Base-by-base conservation (phyloP, 2,888 invertebrate species). In the Athrips mouffetella region DNA sequence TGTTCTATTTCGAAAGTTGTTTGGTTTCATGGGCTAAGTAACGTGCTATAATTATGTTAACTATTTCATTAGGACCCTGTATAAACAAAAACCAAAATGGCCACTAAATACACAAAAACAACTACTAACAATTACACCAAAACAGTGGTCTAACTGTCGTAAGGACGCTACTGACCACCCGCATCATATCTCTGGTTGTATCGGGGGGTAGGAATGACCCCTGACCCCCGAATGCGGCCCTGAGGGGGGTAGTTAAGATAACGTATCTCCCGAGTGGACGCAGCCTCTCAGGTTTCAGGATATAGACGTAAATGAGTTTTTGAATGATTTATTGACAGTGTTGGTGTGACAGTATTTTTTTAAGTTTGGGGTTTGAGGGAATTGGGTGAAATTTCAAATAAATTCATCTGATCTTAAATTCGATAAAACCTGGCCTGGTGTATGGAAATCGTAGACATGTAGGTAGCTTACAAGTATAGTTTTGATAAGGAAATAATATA, bases 181-280 rank as follows among this genome's bases (percentile, higher is more conserved):
- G 67, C 76, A 75, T 70, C 77, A 76, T 83, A 83, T 83, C 84
- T 66, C 54, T 54, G 51, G 60, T 65, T 56, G 69, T 67, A 72
- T 76, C 80, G 68, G 63, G 59, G n/a, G 60, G 62, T 25, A 23
- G 57, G 55, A 29, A 42, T 37, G 35, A 44, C 37, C 35, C 48
- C 39, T 52, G 52, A 49, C 55, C 53, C 51, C 49, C 46, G n/a
- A n/a, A n/a, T n/a, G n/a, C 46, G 37, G 42, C 47, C 57, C 57
- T 57, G n/a, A 16, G 59, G 67, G 69, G 67, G 73, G 74, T 74
- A 77, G 84, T 86, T 85, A 79, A 86, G 86, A 86, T 87, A 87
- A 85, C 76, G 71, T 78, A 80, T 83, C 82, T 77, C 67, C 63
- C 57, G 59, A 67, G 73, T 79, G 82, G 83, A 81, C 82, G 69